A percentile compares a stretch with the other conserved stretches of the same genome.
Conservation (phyloP, 2,888 invertebrate genomes). For the Ectobius pallidus region DNA sequence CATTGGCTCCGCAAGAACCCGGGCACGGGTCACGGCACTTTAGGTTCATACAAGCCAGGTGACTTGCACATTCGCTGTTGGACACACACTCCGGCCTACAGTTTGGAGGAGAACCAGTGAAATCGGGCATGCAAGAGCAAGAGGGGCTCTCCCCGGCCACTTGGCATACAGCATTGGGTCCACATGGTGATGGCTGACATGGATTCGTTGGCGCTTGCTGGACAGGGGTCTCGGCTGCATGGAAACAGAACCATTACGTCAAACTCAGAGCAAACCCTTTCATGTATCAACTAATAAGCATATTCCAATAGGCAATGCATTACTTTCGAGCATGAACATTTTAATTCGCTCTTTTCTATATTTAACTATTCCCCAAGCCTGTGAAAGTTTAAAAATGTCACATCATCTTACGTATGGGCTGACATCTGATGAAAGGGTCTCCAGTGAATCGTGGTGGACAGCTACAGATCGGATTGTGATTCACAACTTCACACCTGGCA, state of each 20-base stretch:
- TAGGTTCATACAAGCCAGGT: slow-evolving; percentile 73
- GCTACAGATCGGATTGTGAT: slow-evolving; percentile 80
- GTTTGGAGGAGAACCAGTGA: slow-evolving; percentile 48
- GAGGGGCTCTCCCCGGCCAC: slow-evolving; percentile 68
- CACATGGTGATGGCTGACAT: slow-evolving; percentile 64
- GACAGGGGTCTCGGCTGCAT: slow-evolving; percentile 33
- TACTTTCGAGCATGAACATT: too few relatives aligned
- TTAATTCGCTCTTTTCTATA: too few relatives aligned
- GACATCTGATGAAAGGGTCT: slow-evolving; percentile 72
- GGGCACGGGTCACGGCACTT: slow-evolving; percentile 76
- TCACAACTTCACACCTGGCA: slow-evolving; percentile 74
- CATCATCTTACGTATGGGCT: slow-evolving; percentile 47
- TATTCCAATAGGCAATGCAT: not conserved
- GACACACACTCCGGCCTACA: slow-evolving; percentile 78
- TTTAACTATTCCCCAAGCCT: too few relatives aligned
- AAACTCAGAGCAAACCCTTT: not conserved
- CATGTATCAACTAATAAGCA: not conserved
- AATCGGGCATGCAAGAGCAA: slow-evolving; percentile 46
- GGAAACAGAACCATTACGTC: slow-evolving; percentile 4
- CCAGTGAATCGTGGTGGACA: slow-evolving; percentile 73
- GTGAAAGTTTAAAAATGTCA: too few relatives aligned
- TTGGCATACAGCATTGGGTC: slow-evolving; percentile 81
- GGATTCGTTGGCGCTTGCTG: slow-evolving; percentile 46
- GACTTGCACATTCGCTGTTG: slow-evolving; percentile 72
- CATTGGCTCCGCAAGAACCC: slow-evolving; percentile 74